Evolutionary conservation across 64 coral and sea anemone species (phyloP).

Genomic region (Trachythela sp.): DNA sequence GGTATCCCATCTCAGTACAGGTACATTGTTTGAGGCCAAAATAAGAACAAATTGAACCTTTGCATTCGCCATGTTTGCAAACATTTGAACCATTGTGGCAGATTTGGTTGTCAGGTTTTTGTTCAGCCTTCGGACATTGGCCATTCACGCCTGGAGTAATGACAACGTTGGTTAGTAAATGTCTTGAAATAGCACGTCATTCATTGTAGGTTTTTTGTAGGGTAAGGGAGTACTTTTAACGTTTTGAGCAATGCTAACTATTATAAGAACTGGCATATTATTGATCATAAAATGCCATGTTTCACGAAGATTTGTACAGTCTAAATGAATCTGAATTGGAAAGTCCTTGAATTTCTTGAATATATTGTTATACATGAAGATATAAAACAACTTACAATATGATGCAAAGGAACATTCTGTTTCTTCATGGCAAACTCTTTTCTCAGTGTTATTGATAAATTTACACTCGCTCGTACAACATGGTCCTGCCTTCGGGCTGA

Average conservation of each 20-base stretch:
- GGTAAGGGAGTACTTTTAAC: too few species aligned
- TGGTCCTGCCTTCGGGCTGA: conserved; percentile 55
- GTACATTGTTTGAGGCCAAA: background rate
- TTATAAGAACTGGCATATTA: too few species aligned
- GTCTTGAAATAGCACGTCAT: too few species aligned
- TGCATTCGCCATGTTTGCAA: background rate
- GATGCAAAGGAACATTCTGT: conserved; percentile 57
- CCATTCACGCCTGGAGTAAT: background rate
- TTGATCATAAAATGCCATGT: too few species aligned
- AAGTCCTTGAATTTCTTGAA: too few species aligned
- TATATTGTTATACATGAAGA: too few species aligned
- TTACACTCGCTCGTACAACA: conserved; percentile 64
- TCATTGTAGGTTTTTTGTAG: too few species aligned
- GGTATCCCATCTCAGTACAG: background rate
- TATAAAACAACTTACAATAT: conserved; percentile 80
- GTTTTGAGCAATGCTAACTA: too few species aligned
- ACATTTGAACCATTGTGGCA: background rate
- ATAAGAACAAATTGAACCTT: background rate
- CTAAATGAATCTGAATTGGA: too few species aligned
- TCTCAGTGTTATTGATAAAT: conserved; percentile 32
- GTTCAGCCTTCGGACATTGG: background rate
- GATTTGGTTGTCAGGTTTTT: background rate
- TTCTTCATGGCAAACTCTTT: conserved; percentile 56
- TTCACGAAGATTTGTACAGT: too few species aligned
- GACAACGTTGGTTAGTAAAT: background rate